These are phyloP conservation scores for Parauchenoglanis ngamensis DNA, from an alignment of 2,797 vertebrate species.

Conservation along the genomic window DNA sequence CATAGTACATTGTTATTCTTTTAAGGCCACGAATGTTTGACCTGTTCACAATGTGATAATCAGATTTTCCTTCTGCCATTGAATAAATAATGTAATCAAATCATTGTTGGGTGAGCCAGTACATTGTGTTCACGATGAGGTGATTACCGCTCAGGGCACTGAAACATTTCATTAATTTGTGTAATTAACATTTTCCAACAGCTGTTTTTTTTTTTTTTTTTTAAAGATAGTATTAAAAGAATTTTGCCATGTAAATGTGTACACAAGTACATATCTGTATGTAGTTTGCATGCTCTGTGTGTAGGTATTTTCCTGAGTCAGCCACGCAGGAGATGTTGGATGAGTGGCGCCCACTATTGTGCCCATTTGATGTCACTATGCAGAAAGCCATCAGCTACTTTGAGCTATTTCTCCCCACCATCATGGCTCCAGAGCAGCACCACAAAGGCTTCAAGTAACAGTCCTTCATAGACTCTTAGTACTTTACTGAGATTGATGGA, in stretches of 20 bases:
- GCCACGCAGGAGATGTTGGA: constrained; percentile 93
- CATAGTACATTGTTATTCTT: constrained; percentile 12
- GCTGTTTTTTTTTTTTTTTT: neutral
- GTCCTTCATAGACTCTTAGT: neutral
- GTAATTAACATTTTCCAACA: neutral
- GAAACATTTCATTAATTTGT: neutral
- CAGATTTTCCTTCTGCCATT: constrained; percentile 42
- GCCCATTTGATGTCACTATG: constrained; percentile 95
- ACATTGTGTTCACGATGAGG: constrained; percentile 43
- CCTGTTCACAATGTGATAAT: constrained; percentile 45
- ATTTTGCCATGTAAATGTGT: neutral
- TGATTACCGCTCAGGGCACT: constrained; percentile 38
- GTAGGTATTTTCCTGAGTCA: constrained; percentile 89
- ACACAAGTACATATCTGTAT: constrained; percentile 26
- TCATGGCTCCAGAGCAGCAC: constrained; percentile 89
- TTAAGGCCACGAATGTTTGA: constrained; percentile 32
- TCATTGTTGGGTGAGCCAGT: constrained; percentile 30
- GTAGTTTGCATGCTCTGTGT: constrained; percentile 24
- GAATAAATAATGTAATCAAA: constrained; percentile 50
- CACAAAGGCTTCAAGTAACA: constrained; percentile 91
- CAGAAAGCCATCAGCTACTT: constrained; percentile 96
- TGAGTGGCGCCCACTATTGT: constrained; percentile 96
- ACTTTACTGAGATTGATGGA: neutral
- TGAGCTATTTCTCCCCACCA: constrained; percentile 95
- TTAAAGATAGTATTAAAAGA: neutral